Conservation (phyloP, 2,797 vertebrate genomes). For the Cygnus olor region DNA sequence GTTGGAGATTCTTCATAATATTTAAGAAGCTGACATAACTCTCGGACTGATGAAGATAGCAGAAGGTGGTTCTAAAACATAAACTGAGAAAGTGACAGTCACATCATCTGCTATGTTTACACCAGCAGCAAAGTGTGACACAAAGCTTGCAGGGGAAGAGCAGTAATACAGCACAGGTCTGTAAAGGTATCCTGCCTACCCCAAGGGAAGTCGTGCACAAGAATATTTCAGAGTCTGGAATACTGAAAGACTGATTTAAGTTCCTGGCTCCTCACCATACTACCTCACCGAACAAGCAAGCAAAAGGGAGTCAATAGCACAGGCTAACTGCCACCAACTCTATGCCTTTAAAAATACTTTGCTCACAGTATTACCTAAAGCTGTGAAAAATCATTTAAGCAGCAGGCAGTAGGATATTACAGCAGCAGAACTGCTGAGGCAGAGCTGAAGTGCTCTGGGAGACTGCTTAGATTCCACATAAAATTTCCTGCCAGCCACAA, state of each 20-base stretch:
- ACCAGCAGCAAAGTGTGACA: neutral
- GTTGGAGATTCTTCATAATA: neutral
- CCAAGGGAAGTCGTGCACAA: neutral
- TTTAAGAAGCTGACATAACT: slow-evolving; percentile 13
- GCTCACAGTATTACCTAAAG: neutral
- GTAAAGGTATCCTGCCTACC: neutral
- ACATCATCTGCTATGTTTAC: slow-evolving; percentile 24
- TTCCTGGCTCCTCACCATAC: neutral
- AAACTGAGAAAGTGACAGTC: slow-evolving; percentile 19
- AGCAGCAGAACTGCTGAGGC: neutral
- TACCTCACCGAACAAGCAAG: neutral
- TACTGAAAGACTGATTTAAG: neutral
- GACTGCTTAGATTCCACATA: neutral
- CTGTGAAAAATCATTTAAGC: neutral
- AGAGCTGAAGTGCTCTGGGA: neutral
- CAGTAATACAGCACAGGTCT: neutral
- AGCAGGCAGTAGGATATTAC: neutral
- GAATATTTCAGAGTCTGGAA: neutral
- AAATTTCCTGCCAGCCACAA: neutral
- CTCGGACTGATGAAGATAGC: neutral
- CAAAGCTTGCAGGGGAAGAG: neutral
- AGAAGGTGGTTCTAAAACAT: slow-evolving; percentile 38
- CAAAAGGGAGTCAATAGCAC: neutral
- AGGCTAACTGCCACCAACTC: neutral
- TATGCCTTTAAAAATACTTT: neutral